These are phyloP conservation scores for Cairina moschata DNA, from an alignment of 2,113 vertebrate genomes.

Conservation along the genomic window DNA sequence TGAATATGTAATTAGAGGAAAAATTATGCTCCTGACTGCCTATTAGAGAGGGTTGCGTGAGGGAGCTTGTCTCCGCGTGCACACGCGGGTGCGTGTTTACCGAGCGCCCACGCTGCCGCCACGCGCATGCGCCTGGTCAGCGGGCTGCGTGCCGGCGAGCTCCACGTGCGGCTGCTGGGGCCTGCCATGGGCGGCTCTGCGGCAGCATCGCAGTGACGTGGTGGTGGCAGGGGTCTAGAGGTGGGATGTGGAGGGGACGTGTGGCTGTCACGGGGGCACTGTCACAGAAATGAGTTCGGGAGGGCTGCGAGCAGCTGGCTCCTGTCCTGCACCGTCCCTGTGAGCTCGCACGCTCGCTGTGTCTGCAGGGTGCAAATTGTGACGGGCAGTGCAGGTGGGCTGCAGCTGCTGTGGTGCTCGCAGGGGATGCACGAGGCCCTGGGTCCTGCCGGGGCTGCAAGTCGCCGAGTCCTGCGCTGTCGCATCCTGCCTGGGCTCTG, in stretches of 20 bases:
- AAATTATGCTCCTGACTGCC: slow-evolving; percentile 80
- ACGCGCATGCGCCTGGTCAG: neutral
- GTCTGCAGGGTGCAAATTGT: too few relatives aligned
- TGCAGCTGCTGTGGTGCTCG: fast-evolving
- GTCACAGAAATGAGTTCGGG: neutral
- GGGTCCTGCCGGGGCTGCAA: fast-evolving
- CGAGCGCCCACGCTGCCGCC: fast-evolving
- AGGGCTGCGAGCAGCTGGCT: too few relatives aligned
- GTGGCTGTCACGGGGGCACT: neutral
- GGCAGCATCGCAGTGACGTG: neutral
- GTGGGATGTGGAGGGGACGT: neutral
- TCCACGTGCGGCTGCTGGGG: neutral
- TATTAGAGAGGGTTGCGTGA: slow-evolving; percentile 73
- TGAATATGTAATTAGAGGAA: slow-evolving; percentile 89
- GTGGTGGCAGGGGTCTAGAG: neutral
- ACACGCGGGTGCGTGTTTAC: neutral
- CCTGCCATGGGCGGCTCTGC: fast-evolving
- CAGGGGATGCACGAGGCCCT: fast-evolving
- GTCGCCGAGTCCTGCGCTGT: fast-evolving
- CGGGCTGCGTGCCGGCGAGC: neutral
- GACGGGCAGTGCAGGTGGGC: too few relatives aligned
- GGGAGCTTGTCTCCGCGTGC: slow-evolving; percentile 10
- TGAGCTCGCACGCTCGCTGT: too few relatives aligned
- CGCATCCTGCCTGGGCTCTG: too few relatives aligned
- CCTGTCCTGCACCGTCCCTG: too few relatives aligned